Conservation (phyloP, 1,140 invertebrate genomes). For the Hycleus phaleratus region DNA sequence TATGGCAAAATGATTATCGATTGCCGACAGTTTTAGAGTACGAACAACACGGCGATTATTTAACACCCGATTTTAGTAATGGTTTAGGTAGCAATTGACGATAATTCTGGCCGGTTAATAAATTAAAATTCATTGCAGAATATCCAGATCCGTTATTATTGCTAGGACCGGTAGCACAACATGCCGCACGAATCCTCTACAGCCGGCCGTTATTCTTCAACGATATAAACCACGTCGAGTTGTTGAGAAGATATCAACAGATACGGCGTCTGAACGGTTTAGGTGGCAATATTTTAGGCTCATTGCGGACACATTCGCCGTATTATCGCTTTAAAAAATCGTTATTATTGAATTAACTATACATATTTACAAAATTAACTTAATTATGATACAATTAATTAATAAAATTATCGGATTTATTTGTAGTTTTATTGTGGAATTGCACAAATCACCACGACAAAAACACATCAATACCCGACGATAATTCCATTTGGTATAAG, state of each 20-base stretch:
- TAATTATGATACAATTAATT: slow-evolving; percentile 10
- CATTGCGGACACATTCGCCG: slow-evolving; percentile 50
- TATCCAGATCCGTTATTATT: slow-evolving; percentile 34
- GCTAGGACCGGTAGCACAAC: slow-evolving; percentile 27
- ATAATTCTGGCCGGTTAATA: background rate
- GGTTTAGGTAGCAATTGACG: slow-evolving; percentile 19
- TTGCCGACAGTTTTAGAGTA: no score
- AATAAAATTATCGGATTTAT: slow-evolving; percentile 7
- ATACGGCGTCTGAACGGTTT: slow-evolving; percentile 49
- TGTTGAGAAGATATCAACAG: slow-evolving; percentile 51
- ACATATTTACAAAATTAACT: slow-evolving; percentile 5
- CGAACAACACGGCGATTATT: slow-evolving; percentile 4
- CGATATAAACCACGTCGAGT: slow-evolving; percentile 53
- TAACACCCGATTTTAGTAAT: slow-evolving; percentile 29
- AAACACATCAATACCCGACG: slow-evolving; percentile 86
- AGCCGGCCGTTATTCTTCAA: slow-evolving; percentile 49
- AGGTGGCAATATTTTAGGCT: slow-evolving; percentile 48
- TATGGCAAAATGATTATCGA: no score
- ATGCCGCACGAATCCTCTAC: slow-evolving; percentile 30
- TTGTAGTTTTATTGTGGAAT: slow-evolving; percentile 39
- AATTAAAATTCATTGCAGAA: slow-evolving; percentile 22
- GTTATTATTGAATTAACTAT: slow-evolving; percentile 6
- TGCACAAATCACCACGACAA: slow-evolving; percentile 86
- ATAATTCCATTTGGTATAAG: slow-evolving; percentile 69
- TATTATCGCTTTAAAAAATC: slow-evolving; percentile 42